Base-by-base conservation (phyloP, 1,140 invertebrate species). In the Stegodyphus mimosarum region DNA sequence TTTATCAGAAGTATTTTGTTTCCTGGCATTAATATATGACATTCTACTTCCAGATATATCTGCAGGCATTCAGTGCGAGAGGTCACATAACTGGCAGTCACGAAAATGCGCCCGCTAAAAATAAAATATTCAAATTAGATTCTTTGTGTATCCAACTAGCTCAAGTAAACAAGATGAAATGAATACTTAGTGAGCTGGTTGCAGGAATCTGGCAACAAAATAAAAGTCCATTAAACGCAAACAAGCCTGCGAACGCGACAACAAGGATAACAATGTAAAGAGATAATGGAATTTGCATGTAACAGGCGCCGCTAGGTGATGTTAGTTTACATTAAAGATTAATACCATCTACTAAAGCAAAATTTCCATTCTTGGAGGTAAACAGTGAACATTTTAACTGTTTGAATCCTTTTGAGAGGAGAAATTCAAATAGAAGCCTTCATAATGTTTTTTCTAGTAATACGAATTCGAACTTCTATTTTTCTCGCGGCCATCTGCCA, bases 61-160 rank as follows among this genome's bases (percentile, higher is more conserved):
- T 33, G 33, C 33, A 33, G 33, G 33, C 33, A 33, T 33, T 33
- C 33, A 33, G 33, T 33, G 33, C 33, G 33, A 33, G 33, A 33
- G 33, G 33, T 33, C 33, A 33, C 33, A 33, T 33, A 33, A 33
- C 33, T 1, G 33, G 33, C 3, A 33, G 33, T 33, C 33, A 33
- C 33, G 33, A 33, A 33, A 33, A 33, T 3, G 33, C 33, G 33
- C 33, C 1, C 33, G 33, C 33, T 33, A 33, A 33, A 52, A 77
- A 67, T 77, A 77, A 77, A 67, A 51, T 77, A 67, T 77, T 77
- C 48, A 77, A 77, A 77, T 77, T 66, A 48, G 52, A 48, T 76
- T 55, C 13, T 5, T 60, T 11, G 72, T 49, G 48, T 13, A 10
- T 51, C 51, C 53, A 17, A 51, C 0, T 1, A 3, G 33, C 33